Conservation (phyloP, 2,888 invertebrate species). For the Andricus quercusramuli region DNA sequence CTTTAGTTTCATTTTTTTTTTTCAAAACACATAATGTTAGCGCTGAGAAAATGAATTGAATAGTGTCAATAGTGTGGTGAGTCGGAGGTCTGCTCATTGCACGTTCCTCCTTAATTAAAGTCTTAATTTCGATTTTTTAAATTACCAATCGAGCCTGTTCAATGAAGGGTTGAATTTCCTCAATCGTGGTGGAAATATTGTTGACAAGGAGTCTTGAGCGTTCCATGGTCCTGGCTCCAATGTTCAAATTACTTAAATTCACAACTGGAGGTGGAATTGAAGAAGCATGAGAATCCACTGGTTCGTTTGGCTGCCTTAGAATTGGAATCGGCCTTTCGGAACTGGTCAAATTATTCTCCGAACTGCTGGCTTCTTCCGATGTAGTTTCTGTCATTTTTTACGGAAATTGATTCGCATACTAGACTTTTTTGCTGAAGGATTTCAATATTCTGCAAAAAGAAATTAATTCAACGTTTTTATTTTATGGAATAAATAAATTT, state of each 20-base stretch:
- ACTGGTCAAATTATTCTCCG: constrained; percentile 5
- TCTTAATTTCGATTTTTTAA: background rate
- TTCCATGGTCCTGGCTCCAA: constrained; percentile 51
- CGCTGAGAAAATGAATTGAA: too few relatives aligned
- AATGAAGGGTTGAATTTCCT: constrained; percentile 85
- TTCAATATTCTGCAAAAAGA: background rate
- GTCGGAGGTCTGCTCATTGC: too few relatives aligned
- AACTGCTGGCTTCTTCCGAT: constrained; percentile 14
- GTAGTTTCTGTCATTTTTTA: constrained; percentile 27
- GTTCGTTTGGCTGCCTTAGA: background rate
- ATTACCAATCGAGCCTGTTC: constrained; percentile 78
- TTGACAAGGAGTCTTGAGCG: constrained; percentile 62
- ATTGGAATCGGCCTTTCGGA: background rate
- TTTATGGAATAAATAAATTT: too few relatives aligned
- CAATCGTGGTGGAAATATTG: constrained; percentile 79
- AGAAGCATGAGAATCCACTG: background rate
- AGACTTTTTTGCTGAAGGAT: background rate
- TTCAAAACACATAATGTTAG: too few relatives aligned
- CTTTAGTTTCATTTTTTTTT: too few relatives aligned
- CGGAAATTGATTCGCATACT: constrained; percentile 18
- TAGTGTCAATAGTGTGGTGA: too few relatives aligned
- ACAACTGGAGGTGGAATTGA: background rate
- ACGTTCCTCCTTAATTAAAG: too few relatives aligned
- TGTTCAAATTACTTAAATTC: constrained; percentile 51
- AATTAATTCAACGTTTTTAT: too few relatives aligned